Evolutionary conservation across 2,113 vertebrate genomes (phyloP), one percentile per base, ranked within the genome.

Genomic region (Lonchura striata): DNA sequence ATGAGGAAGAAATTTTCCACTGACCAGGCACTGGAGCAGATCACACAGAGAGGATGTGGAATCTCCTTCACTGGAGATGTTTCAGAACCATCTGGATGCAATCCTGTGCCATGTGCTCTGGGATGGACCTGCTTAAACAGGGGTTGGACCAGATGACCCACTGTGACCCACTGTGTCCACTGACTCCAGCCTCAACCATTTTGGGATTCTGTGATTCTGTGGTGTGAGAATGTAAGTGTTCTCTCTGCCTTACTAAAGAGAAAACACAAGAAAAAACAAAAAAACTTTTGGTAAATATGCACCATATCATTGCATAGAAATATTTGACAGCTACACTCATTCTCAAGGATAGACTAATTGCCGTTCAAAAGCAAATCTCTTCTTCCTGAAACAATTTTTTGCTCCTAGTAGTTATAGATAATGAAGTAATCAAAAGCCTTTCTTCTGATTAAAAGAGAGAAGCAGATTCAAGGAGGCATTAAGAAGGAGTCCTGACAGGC

Each of bases 1-100:
- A 24, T 4, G 10, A 44, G 7, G 4, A 37, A 44, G 23, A 81
- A 11, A 7, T 81, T 41, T 5, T 17, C 35, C 4, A 0, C 20
- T 71, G 20, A 54, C 16, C 0, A 0, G 0, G 0, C 30, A 25
- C 49, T 18, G 35, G 15, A 35, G 35, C 41, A 35, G 28, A 20
- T 53, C 1, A 0, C 2, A 14, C 25, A 33, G 35, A 70, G 28
- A 88, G 12, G 8, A 2, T 33, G 18, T 52, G 22, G 33, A 37
- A 15, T 57, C 5, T 23, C 6, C 27, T 6, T 72, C 27, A 33
- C 22, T 9, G 21, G 44, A 39, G 37, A 66, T 3, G 10, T 33
- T 28, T 3, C 33, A 65, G 59, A 72, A 24, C 10, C 6, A 14
- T 2, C 28, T 44, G 52, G 15, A n/a, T 4, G 1, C 23, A 59